Evolutionary conservation across 2,888 invertebrate species (phyloP).

Genomic region (Phortica magna): DNA sequence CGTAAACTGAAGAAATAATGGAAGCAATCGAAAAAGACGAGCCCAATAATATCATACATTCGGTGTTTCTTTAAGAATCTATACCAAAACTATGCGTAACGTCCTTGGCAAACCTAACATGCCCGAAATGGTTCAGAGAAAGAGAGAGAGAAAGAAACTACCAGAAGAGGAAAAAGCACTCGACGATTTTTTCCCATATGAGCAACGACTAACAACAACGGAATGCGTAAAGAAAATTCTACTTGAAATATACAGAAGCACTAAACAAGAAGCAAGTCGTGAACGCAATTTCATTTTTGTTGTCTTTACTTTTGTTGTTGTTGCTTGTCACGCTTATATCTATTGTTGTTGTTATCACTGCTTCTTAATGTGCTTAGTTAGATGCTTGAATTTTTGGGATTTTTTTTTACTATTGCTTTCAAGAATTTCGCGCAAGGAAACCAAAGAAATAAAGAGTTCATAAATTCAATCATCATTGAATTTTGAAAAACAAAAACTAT

Average conservation of each 20-base stretch:
- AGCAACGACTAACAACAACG: background rate
- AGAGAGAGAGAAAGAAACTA: background rate
- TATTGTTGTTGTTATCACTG: background rate
- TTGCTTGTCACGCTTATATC: background rate
- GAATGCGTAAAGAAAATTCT: slow-evolving; percentile 51
- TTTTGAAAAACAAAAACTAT: too few species aligned
- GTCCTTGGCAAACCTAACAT: slow-evolving; percentile 55
- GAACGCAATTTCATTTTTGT: background rate
- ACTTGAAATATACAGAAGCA: background rate
- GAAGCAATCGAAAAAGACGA: too few species aligned
- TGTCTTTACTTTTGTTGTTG: slow-evolving; percentile 5
- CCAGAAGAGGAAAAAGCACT: too few species aligned
- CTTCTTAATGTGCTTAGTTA: background rate
- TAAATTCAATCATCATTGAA: too few species aligned
- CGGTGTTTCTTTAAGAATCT: too few species aligned
- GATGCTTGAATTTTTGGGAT: background rate
- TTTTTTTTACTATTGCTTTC: slow-evolving; percentile 61
- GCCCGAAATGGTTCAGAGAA: slow-evolving; percentile 47
- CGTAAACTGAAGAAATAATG: too few species aligned
- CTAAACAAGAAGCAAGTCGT: background rate
- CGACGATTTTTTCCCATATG: background rate
- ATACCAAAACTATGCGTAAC: background rate
- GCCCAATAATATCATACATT: too few species aligned
- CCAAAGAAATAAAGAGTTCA: background rate
- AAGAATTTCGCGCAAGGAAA: slow-evolving; percentile 54